Percentiles rank a stretch among this genome's conserved stretches.
These are phyloP conservation scores for Gambusia affinis DNA, from an alignment of 2,113 vertebrate genomes.

Conservation along the genomic window DNA sequence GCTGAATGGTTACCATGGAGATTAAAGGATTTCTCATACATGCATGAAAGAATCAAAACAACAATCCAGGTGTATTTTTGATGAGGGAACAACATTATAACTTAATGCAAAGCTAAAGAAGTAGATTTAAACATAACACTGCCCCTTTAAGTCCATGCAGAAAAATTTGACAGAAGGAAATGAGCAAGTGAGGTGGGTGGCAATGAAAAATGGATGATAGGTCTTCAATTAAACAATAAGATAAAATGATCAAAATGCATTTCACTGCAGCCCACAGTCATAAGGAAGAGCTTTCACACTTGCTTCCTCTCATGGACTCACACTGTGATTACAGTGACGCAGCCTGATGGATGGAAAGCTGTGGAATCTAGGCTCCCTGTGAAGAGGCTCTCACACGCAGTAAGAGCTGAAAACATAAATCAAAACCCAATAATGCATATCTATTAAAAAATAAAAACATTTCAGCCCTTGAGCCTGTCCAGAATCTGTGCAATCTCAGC, in stretches of 20 bases:
- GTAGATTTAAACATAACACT: too few species aligned
- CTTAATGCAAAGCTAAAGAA: too few species aligned
- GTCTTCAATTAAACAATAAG: conserved; percentile 15
- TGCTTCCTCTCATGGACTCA: conserved; percentile 35
- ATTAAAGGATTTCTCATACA: too few species aligned
- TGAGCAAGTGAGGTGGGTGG: neutral
- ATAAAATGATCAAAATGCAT: neutral
- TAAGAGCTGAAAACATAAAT: conserved; percentile 28
- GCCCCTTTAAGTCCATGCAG: neutral
- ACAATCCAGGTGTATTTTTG: too few species aligned
- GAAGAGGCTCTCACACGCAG: conserved; percentile 32
- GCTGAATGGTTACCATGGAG: too few species aligned
- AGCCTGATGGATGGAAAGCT: conserved; percentile 46
- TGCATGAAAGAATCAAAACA: too few species aligned
- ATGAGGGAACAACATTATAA: too few species aligned
- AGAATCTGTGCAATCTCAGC: conserved; percentile 47
- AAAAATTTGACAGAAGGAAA: neutral
- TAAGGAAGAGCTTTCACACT: conserved; percentile 20
- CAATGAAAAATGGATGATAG: neutral
- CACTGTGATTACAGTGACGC: conserved; percentile 53
- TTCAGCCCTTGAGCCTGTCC: conserved; percentile 45
- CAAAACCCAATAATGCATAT: conserved; percentile 39
- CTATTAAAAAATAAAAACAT: conserved; percentile 36
- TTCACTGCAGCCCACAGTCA: neutral
- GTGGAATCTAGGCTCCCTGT: conserved; percentile 45